Conservation (phyloP, 64 coral and sea anemone genomes). For the Montipora efflorescens region DNA sequence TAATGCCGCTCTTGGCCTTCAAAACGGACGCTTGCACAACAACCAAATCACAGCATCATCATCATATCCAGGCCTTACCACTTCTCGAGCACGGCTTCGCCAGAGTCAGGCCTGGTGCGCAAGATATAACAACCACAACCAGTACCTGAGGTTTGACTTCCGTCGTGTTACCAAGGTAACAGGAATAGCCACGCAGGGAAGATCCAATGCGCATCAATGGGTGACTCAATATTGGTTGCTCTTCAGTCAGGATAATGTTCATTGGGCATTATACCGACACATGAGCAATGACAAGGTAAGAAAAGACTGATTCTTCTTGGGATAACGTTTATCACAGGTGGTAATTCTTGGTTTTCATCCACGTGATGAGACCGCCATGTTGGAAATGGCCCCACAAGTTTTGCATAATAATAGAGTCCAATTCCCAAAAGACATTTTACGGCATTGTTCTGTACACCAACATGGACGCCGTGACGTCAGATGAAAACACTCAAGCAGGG, state of each 20-base stretch:
- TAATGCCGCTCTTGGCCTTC: conserved; percentile 74
- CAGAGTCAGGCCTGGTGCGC: conserved; percentile 61
- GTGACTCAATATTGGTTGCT: conserved; percentile 69
- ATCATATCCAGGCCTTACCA: conserved; percentile 38
- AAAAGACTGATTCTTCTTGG: no score
- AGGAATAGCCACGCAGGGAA: conserved; percentile 71
- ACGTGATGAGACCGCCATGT: no score
- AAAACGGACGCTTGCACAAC: conserved; percentile 60
- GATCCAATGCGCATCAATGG: conserved; percentile 72
- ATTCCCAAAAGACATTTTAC: no score
- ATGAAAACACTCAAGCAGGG: no score
- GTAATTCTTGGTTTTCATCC: no score
- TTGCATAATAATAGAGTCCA: no score
- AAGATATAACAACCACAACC: conserved; percentile 79
- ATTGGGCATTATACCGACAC: conserved; percentile 59
- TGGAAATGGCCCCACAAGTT: no score
- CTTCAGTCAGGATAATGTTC: conserved; percentile 76
- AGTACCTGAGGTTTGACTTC: conserved; percentile 81
- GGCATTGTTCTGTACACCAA: no score
- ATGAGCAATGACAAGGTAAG: conserved; percentile 65
- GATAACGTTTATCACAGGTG: no score
- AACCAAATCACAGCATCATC: conserved; percentile 75
- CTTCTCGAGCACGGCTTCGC: conserved; percentile 45
- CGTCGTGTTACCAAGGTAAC: conserved; percentile 64
- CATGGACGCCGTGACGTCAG: no score